These are phyloP conservation scores for Eupithecia exiguata DNA, from an alignment of 2,888 invertebrate genomes.

Conservation along the genomic window DNA sequence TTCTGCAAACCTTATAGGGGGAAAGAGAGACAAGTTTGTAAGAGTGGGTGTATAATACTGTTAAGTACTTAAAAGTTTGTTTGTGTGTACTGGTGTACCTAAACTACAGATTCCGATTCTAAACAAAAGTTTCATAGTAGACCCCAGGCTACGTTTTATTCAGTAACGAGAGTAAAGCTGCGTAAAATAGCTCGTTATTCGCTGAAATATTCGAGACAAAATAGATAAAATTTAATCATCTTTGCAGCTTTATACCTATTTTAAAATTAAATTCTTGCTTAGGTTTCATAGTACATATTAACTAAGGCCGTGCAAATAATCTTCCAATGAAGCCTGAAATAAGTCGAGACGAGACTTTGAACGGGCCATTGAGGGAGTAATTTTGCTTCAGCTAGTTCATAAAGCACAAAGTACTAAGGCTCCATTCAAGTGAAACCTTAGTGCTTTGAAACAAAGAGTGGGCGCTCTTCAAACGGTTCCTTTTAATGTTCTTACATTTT, in stretches of 20 bases:
- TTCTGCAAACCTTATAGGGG: too few relatives aligned
- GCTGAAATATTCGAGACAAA: not conserved
- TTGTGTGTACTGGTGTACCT: too few relatives aligned
- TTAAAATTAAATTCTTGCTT: constrained; percentile 10
- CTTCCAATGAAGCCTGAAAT: constrained; percentile 15
- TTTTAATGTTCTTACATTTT: constrained; percentile 4
- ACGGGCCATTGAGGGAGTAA: constrained; percentile 7
- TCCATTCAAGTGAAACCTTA: not conserved
- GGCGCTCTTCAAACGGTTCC: constrained; percentile 6
- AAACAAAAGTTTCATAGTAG: too few relatives aligned
- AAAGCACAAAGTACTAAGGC: constrained; percentile 10
- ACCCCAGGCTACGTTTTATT: not conserved
- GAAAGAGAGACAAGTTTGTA: too few relatives aligned
- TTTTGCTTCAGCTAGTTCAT: constrained; percentile 14
- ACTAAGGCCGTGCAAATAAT: constrained; percentile 3
- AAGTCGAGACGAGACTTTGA: constrained; percentile 1
- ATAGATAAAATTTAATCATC: not conserved
- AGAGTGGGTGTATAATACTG: too few relatives aligned
- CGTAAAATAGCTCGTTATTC: not conserved
- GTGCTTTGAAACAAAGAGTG: constrained; percentile 10
- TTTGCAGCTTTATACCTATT: not conserved
- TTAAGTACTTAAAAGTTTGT: too few relatives aligned
- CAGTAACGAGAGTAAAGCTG: not conserved
- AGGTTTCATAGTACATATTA: constrained; percentile 6
- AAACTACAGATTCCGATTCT: not conserved